Base-by-base conservation (phyloP, 2,113 vertebrate species). In the Phalacrocorax pelagicus region DNA sequence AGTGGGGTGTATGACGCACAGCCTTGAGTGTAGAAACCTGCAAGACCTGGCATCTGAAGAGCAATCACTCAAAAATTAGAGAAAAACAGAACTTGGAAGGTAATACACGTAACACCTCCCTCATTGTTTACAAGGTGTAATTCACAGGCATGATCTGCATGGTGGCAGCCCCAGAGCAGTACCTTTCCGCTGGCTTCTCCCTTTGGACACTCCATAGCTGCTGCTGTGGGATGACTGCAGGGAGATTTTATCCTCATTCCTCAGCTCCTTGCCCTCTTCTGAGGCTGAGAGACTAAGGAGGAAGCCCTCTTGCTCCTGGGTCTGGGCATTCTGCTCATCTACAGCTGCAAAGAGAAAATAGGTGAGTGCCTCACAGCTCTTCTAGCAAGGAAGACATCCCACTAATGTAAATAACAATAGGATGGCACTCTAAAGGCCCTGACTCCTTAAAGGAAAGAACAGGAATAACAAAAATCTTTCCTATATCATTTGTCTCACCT, bases 281-380 rank as follows among this genome's bases (percentile, higher is more conserved):
- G 98, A 91, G 19, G 98, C 95, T 1, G 98, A 96, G 0, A 98
- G 97, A 3, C 96, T 97, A 15, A 99, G 94, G 23, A 98, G 89
- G 72, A 99, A 99, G 7, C 98, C 98, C 81, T 98, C 97, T 80
- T 98, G 98, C 54, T 98, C 98, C 92, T 99, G 98, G 0, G 99
- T 99, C 97, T 99, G 99, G 51, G 99, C 99, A 0, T 99, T 99
- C 98, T 99, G 99, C 93, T 99, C 99, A 34, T 99, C 99, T 40
- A 99, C 99, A 38, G 99, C 99, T 99, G 96, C 47, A 92, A 27
- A 66, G 46, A 32, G 23, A 94, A 95, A 80, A 58, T 1, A 79
- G 30, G 55, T 54, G 40, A 79, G 58, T 55, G 23, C 15, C 32
- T 74, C 78, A 61, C 47, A 87, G n/a, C 29, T 78, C 34, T 71